A percentile compares a stretch with the other conserved stretches of the same genome.
phyloP scores from a whole-genome alignment of 2,797 vertebrate genomes.

The Sebastes itinus region DNA sequence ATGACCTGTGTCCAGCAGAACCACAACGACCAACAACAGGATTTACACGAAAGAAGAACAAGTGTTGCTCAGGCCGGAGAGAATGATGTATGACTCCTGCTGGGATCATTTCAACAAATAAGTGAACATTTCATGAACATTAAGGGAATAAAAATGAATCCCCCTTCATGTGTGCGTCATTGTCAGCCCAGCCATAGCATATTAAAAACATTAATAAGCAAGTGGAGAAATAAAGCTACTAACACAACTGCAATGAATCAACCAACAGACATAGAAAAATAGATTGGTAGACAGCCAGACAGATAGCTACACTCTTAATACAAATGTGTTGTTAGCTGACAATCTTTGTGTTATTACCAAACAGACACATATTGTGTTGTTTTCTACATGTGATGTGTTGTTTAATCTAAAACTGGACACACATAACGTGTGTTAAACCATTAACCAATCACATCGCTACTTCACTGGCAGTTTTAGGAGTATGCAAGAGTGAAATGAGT shows the following conservation, averaged over 20 bases:
- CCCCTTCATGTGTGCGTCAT: neutral
- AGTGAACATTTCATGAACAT: neutral
- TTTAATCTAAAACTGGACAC: neutral
- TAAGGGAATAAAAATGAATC: neutral
- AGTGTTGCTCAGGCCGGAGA: neutral
- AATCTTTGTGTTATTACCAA: neutral
- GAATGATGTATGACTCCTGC: neutral
- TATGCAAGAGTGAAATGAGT: no score
- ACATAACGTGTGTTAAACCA: neutral
- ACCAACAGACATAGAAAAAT: neutral
- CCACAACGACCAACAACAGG: neutral
- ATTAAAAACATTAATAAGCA: neutral
- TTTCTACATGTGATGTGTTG: neutral
- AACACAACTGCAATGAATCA: neutral
- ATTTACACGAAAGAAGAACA: constrained; percentile 2
- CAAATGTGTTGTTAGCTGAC: neutral
- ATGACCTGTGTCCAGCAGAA: neutral
- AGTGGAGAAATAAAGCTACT: neutral
- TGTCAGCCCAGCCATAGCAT: neutral
- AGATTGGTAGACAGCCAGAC: neutral
- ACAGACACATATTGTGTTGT: neutral
- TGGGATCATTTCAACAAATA: neutral
- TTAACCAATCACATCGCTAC: neutral
- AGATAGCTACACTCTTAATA: neutral
- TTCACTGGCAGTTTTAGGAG: neutral